Evolutionary conservation across 64 coral and sea anemone species (phyloP).

Genomic region (Trachythela sp.): DNA sequence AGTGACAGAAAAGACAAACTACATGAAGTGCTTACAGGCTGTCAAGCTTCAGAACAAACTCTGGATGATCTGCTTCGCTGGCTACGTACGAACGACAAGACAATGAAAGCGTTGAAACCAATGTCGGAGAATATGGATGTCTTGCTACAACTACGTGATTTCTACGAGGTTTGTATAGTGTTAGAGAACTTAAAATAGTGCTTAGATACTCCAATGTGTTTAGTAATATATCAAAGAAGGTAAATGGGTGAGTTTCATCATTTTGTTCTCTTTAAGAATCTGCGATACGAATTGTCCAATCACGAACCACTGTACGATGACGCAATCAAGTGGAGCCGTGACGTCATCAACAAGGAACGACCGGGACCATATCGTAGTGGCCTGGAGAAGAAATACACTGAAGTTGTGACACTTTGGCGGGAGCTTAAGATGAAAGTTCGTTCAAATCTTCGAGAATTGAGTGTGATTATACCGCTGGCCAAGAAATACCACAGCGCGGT

Average conservation of each 20-base stretch:
- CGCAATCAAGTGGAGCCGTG: slow-evolving; percentile 19
- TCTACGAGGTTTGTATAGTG: not conserved
- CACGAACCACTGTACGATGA: slow-evolving; percentile 5
- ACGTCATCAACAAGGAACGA: not conserved
- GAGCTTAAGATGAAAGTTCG: slow-evolving; percentile 6
- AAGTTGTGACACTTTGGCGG: not conserved
- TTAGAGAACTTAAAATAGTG: not conserved
- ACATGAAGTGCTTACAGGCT: not conserved
- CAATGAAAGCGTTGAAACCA: slow-evolving; percentile 4
- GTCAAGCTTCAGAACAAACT: not conserved
- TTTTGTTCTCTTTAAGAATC: not conserved
- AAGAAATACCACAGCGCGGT: slow-evolving; percentile 7
- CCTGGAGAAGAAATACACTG: slow-evolving; percentile 9
- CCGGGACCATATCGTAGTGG: not conserved
- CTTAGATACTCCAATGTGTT: too few relatives aligned
- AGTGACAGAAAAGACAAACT: slow-evolving; percentile 11
- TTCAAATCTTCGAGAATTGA: not conserved
- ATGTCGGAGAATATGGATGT: slow-evolving; percentile 21
- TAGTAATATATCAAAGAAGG: too few relatives aligned
- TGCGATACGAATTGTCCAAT: not conserved
- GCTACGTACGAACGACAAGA: slow-evolving; percentile 6
- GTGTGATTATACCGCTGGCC: slow-evolving; percentile 20
- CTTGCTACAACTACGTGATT: not conserved
- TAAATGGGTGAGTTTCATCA: too few relatives aligned
- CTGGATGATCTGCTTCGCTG: slow-evolving; percentile 8